Conservation (phyloP, 2,797 vertebrate species). For the Columba guinea region DNA sequence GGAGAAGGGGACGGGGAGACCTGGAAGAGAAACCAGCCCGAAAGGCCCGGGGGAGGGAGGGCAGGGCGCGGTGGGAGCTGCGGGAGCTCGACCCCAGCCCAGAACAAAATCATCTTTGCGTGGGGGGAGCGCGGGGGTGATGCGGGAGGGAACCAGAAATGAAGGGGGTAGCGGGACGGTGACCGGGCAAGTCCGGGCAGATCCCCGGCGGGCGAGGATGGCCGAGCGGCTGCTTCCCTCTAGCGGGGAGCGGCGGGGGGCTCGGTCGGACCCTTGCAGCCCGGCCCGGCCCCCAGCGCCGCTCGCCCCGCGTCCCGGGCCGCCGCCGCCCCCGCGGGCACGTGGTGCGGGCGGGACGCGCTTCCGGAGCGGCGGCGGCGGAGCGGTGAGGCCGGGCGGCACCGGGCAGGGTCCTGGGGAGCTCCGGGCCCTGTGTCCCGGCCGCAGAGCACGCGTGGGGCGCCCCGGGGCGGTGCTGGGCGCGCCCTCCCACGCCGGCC, state of each 20-base stretch:
- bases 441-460: background rate
- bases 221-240: conserved; percentile 22
- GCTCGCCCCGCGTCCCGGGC: background rate
- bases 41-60: background rate
- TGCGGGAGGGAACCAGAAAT: too few relatives aligned
- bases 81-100: too few relatives aligned
- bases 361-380: background rate
- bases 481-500: background rate
- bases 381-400: background rate
- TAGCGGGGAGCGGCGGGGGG: background rate
- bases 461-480: background rate
- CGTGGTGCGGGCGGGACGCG: background rate
- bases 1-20: background rate
- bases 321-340: background rate
- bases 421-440: background rate
- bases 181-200: background rate
- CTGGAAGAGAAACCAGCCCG: background rate
- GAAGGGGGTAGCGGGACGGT: too few relatives aligned
- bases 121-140: too few relatives aligned
- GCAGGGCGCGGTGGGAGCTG: too few relatives aligned
- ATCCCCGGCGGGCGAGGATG: background rate
- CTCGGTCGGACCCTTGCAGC: too few relatives aligned
- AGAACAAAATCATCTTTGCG: rapidly evolving
- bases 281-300: too few relatives aligned
- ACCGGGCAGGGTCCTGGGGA: background rate